Conservation (phyloP, 1,140 invertebrate species). For the Bilobella aurantiaca region DNA sequence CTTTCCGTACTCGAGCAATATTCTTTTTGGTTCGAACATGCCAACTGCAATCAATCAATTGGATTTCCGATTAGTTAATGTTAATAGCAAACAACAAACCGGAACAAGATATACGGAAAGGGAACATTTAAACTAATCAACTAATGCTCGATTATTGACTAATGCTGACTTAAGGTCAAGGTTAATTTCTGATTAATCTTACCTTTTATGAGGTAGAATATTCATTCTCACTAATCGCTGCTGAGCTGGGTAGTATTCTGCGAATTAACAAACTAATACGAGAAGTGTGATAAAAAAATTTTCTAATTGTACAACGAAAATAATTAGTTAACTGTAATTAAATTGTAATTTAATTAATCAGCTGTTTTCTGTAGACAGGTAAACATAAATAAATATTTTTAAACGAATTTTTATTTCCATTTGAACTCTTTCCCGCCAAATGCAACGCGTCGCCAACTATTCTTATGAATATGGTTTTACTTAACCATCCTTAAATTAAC, state of each 20-base stretch:
- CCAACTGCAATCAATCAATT: constrained; percentile 61
- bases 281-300: neutral
- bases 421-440: no score
- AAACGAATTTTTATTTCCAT: no score
- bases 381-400: no score
- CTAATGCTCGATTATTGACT: no score
- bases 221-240: constrained; percentile 38
- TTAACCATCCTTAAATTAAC: no score
- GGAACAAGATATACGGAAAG: neutral
- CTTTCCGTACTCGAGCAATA: constrained; percentile 87
- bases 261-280: neutral
- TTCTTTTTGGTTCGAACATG: constrained; percentile 98
- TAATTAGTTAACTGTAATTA: neutral
- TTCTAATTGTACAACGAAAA: neutral
- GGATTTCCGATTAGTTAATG: neutral
- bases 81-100: neutral
- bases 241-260: neutral
- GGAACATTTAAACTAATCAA: no score
- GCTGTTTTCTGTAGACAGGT: no score
- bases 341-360: no score
- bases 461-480: no score
- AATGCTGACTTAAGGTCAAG: no score
- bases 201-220: constrained; percentile 43
- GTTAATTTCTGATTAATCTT: constrained; percentile 9
- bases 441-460: no score